Conservation (phyloP, 64 coral and sea anemone species). For the Montipora foliosa region DNA sequence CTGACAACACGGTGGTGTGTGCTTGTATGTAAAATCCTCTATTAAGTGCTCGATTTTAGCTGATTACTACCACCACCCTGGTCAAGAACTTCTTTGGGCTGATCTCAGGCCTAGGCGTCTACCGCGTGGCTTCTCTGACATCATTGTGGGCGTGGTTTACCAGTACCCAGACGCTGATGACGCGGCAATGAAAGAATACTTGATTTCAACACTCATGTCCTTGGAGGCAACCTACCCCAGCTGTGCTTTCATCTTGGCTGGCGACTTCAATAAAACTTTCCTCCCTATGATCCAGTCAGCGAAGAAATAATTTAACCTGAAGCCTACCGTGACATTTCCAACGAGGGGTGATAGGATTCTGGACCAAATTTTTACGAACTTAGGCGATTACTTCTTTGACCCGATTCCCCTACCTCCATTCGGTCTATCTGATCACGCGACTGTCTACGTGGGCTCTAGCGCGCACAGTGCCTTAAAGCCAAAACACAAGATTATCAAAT, state of each 20-base stretch:
- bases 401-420: not conserved
- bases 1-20: too few relatives aligned
- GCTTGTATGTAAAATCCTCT: constrained; percentile 3
- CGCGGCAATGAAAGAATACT: too few relatives aligned
- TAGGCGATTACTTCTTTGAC: constrained; percentile 17
- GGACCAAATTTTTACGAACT: constrained; percentile 68
- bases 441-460: not conserved
- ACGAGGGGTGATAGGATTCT: constrained; percentile 52
- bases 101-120: too few relatives aligned
- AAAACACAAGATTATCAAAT: not conserved
- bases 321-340: constrained; percentile 41
- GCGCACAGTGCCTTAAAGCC: not conserved
- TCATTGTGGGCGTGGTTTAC: too few relatives aligned
- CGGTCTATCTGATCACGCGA: not conserved
- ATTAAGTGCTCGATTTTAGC: not conserved
- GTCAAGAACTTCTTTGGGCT: not conserved
- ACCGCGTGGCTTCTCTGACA: too few relatives aligned
- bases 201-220: not conserved
- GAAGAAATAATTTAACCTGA: constrained; percentile 28
- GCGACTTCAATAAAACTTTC: constrained; percentile 43
- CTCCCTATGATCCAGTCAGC: constrained; percentile 13
- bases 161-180: too few relatives aligned
- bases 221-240: constrained; percentile 30
- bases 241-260: constrained; percentile 39
- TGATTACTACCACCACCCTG: not conserved